phyloP scores from a whole-genome alignment of 2,888 invertebrate genomes.

The Colletes collaris region DNA sequence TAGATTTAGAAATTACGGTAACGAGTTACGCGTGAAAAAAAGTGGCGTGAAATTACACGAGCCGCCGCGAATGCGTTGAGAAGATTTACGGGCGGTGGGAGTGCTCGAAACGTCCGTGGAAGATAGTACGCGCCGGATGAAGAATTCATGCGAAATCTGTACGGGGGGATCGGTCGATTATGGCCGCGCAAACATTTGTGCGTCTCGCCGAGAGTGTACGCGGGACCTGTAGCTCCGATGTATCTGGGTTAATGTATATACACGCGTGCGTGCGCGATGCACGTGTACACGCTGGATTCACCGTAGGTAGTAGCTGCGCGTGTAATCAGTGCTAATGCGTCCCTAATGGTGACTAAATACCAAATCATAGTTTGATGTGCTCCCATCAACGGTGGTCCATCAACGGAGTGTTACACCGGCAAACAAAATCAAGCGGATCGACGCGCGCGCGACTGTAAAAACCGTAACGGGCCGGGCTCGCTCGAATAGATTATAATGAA shows the following conservation, averaged over 20 bases:
- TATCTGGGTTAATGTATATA: slow-evolving; percentile 67
- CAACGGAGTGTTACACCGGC: slow-evolving; percentile 72
- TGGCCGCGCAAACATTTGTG: slow-evolving; percentile 67
- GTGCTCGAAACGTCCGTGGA: not conserved
- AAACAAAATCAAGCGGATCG: slow-evolving; percentile 73
- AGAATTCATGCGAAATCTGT: slow-evolving; percentile 63
- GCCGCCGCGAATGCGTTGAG: too few relatives aligned
- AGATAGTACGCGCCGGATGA: slow-evolving; percentile 47
- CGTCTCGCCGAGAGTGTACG: slow-evolving; percentile 50
- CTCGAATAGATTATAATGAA: slow-evolving; percentile 13
- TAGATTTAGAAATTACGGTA: too few relatives aligned
- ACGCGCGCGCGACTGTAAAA: slow-evolving; percentile 54
- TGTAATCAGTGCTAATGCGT: slow-evolving; percentile 81
- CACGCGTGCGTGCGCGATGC: slow-evolving; percentile 24
- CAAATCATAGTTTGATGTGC: slow-evolving; percentile 80
- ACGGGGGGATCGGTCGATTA: slow-evolving; percentile 62
- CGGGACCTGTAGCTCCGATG: slow-evolving; percentile 52
- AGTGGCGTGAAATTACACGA: too few relatives aligned
- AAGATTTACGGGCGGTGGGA: too few relatives aligned
- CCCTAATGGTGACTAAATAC: slow-evolving; percentile 82
- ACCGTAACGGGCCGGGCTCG: slow-evolving; percentile 11
- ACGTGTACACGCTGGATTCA: not conserved
- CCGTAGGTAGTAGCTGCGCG: slow-evolving; percentile 56
- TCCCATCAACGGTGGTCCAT: slow-evolving; percentile 73
- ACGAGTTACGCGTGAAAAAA: too few relatives aligned